Evolutionary conservation across 2,888 invertebrate genomes (phyloP), one percentile per base, ranked within the genome.

Genomic region (Hoplodrina ambigua): DNA sequence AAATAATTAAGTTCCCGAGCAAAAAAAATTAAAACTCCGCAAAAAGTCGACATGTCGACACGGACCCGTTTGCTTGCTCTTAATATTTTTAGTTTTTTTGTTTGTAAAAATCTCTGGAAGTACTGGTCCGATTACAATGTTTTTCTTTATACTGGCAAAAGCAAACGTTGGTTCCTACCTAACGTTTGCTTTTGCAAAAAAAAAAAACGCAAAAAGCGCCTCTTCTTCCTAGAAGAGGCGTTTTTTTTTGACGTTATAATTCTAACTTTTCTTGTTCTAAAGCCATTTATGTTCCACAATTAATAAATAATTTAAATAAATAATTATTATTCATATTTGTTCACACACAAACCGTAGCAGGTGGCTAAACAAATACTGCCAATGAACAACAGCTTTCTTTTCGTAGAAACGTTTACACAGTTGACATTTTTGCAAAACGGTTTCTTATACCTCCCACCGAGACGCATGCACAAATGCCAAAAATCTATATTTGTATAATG

Each of bases 401-500:
- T 95, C 94, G 84, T 65, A 89, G 94, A 95, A 93, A 81, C 86
- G 86, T 74, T 83, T 75, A 82, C 78, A 80, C 88, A 83, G 87
- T 88, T 76, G 85, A 85, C 85, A 88, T 87, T 88, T 89, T 93
- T 87, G 92, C 91, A 91, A 91, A 89, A 85, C 88, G 88, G 87
- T 85, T 83, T 17, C 46, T 46, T 17, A 87, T 90, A 91, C 95
- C 94, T 93, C 95, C 94, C 94, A 95, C 94, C 88, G 94, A 89
- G 92, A 87, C 90, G 94, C 94, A 95, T 94, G 94, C 91, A 94
- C 89, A 93, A 94, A 92, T 90, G 92, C 84, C 91, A 92, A 91
- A 94, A 94, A 94, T 93, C 94, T 94, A 95, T 95, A 95, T 96
- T 96, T 96, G 95, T 95, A 93, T 96, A 95, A 95, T 94, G 95